phyloP scores from a whole-genome alignment of 2,797 vertebrate genomes.

The Petrocephalus schoutedeni region DNA sequence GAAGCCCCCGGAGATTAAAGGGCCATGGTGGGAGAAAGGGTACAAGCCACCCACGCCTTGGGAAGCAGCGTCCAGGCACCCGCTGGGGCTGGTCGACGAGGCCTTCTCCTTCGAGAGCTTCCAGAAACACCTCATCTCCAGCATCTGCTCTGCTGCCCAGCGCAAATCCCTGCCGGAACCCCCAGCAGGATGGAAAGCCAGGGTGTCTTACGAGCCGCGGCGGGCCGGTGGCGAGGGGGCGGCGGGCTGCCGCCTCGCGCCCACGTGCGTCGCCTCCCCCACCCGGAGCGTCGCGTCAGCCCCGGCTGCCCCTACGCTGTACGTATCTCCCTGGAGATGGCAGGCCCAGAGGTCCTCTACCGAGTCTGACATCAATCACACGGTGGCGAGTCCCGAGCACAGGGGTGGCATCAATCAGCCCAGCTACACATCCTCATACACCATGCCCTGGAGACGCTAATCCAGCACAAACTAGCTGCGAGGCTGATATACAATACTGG shows the following conservation, averaged over 20 bases:
- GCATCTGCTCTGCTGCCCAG: conserved; percentile 74
- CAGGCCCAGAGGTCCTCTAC: conserved; percentile 63
- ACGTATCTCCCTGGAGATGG: conserved; percentile 63
- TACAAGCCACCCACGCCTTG: conserved; percentile 76
- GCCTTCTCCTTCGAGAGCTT: conserved; percentile 74
- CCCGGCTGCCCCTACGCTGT: conserved; percentile 46
- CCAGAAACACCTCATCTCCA: conserved; percentile 75
- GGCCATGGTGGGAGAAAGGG: conserved; percentile 52
- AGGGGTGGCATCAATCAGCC: conserved; percentile 50
- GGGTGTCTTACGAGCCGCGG: conserved; percentile 56
- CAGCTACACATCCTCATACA: conserved; percentile 66
- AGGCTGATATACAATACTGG: not conserved
- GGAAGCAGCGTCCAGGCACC: conserved; percentile 84
- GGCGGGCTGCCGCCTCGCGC: conserved; percentile 36
- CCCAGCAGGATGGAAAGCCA: conserved; percentile 71
- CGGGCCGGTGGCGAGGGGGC: conserved; percentile 28
- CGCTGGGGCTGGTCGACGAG: conserved; percentile 83
- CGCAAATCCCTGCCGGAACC: conserved; percentile 75
- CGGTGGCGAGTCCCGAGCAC: conserved; percentile 59
- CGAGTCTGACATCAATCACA: conserved; percentile 51
- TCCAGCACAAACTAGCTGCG: not conserved
- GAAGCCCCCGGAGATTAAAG: conserved; percentile 48
- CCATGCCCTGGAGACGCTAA: conserved; percentile 69
- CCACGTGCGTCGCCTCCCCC: conserved; percentile 35
- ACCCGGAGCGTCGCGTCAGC: conserved; percentile 50